A percentile compares a stretch with the other conserved stretches of the same genome.
Conservation (phyloP, 2,888 invertebrate genomes). For the Trachelus stipa region DNA sequence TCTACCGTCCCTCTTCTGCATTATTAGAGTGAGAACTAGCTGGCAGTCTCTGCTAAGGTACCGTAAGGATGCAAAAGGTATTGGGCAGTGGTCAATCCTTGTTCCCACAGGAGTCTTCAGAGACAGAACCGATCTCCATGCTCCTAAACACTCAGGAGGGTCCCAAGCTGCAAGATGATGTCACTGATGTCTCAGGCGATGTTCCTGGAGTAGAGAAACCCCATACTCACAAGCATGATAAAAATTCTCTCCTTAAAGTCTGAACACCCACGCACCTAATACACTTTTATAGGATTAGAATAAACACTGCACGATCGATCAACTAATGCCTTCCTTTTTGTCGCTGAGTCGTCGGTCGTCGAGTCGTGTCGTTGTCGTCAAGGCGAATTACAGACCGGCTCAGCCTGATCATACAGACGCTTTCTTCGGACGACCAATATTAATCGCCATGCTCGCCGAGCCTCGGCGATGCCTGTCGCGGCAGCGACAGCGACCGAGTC, state of each 20-base stretch:
- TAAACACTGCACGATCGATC: not conserved
- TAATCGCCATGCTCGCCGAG: slow-evolving; percentile 27
- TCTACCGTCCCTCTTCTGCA: slow-evolving; percentile 66
- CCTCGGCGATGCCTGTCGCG: slow-evolving; percentile 23
- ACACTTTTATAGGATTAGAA: not conserved
- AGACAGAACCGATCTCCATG: not conserved
- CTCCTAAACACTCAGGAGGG: not conserved
- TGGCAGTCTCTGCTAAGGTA: not conserved
- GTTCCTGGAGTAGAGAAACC: not conserved
- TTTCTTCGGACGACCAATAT: not conserved
- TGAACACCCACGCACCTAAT: not conserved
- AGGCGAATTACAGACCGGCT: not conserved
- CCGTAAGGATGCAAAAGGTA: slow-evolving; percentile 12
- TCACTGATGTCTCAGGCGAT: not conserved
- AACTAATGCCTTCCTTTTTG: not conserved
- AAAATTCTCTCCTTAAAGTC: not conserved
- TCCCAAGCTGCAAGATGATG: not conserved
- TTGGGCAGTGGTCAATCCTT: slow-evolving; percentile 17
- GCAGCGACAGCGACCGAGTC: slow-evolving; percentile 20
- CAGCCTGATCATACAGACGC: slow-evolving; percentile 1
- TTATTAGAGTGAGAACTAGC: slow-evolving; percentile 29
- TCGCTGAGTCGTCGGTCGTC: not conserved
- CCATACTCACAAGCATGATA: not conserved
- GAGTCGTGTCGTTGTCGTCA: not conserved
- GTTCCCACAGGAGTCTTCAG: not conserved